A percentile compares a stretch with the other conserved stretches of the same genome.
These are phyloP conservation scores for Montipora capricornis DNA, from an alignment of 64 coral and sea anemone species.

Conservation along the genomic window DNA sequence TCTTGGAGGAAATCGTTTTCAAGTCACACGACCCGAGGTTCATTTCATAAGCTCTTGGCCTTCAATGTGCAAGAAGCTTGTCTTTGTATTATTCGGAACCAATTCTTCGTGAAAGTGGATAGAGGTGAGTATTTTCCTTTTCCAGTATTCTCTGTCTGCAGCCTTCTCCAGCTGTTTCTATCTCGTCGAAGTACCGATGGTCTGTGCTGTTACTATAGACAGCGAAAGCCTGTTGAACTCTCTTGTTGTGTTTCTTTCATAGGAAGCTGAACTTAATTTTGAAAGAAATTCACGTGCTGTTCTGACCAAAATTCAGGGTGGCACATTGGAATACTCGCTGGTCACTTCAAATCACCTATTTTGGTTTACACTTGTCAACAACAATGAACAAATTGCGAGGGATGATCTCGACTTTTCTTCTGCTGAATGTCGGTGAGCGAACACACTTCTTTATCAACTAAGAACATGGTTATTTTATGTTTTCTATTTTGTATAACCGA, in stretches of 20 bases:
- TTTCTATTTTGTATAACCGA: not conserved
- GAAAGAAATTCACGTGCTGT: not conserved
- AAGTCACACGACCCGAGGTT: not conserved
- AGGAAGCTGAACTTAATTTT: not conserved
- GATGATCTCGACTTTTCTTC: not conserved
- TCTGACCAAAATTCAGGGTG: not conserved
- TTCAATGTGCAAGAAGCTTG: conserved; percentile 1
- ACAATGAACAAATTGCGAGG: not conserved
- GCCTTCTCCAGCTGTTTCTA: too few species aligned
- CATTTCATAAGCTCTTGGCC: not conserved
- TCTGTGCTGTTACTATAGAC: too few species aligned
- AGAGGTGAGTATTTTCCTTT: too few species aligned
- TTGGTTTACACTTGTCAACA: conserved; percentile 20
- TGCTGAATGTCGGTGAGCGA: conserved; percentile 9
- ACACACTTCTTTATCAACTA: not conserved
- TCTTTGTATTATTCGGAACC: not conserved
- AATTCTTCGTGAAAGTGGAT: not conserved
- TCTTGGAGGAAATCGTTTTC: not conserved
- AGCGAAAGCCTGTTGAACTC: not conserved
- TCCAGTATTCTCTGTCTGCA: not conserved
- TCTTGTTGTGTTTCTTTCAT: not conserved
- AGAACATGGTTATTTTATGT: not conserved
- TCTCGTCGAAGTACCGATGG: too few species aligned
- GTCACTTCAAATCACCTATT: not conserved
- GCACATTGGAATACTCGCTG: not conserved